Base-by-base conservation (phyloP, 2,888 invertebrate species). In the Cryptosula pallasiana region DNA sequence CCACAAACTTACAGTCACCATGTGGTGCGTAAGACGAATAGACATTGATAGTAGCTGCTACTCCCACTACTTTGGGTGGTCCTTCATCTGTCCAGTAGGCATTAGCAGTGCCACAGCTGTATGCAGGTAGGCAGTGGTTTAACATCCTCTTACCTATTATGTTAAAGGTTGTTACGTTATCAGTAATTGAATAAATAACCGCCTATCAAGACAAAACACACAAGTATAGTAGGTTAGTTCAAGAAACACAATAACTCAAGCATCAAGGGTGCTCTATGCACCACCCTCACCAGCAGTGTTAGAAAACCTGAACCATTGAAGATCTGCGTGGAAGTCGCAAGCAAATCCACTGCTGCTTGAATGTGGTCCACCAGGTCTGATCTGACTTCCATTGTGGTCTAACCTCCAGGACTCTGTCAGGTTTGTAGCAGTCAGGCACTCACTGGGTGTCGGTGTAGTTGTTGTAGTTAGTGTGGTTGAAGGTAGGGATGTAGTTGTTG, bases 121-220 rank as follows among this genome's bases (percentile, higher is more conserved):
- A 23, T 5, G 5, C 5, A 16, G 20, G 20, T 5, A 23, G 57
- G 5, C 25, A 23, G 20, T 9, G 5, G 25, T 57, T 57, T 5
- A 57, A 23, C 57, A 57, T 57, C 25, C 57, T 57, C 3, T 57
- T 57, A 5, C 57, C 57, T 57, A 23, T 45, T 45, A 45, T 45
- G 20, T 13, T 45, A 5, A 45, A 45, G 45, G 5, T 5, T 5
- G 5, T 45, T 13, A 45, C 45, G n/a, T n/a, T n/a, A n/a, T n/a
- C n/a, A 45, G 20, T 20, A 45, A 45, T 45, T 13, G 20, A 45
- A 13, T 13, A 20, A 45, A 45, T 45, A 45, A 13, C 45, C 20
- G 20, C 20, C 20, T 5, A 13, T 45, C 20, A 45, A 13, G 45
- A 20, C 5, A 45, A 45, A 45, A 45, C 5, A 45, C 45, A 45